These are phyloP conservation scores for Epiblema foenella DNA, from an alignment of 2,888 invertebrate genomes.

Conservation along the genomic window DNA sequence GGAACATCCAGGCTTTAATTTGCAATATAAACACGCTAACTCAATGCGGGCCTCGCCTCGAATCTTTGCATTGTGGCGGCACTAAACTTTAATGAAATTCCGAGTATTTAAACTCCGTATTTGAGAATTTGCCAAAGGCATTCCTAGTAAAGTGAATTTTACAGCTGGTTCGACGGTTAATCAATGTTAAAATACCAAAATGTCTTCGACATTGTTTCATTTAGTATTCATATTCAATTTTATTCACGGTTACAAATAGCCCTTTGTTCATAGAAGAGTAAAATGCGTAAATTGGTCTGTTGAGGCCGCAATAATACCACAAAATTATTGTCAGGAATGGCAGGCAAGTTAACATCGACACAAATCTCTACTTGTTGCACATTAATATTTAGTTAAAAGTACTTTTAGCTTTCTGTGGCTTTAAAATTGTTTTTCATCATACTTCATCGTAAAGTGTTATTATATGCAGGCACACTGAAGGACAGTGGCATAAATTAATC, in stretches of 20 bases:
- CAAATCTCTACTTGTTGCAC: not conserved
- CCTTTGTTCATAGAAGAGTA: constrained; percentile 23
- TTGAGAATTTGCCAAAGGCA: constrained; percentile 51
- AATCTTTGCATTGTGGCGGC: constrained; percentile 56
- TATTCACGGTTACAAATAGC: constrained; percentile 8
- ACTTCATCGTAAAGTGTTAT: too few relatives aligned
- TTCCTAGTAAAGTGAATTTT: constrained; percentile 47
- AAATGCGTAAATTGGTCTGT: not conserved
- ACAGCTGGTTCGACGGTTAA: constrained; percentile 35
- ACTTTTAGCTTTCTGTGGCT: not conserved
- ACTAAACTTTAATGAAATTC: constrained; percentile 61
- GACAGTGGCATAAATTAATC: too few relatives aligned
- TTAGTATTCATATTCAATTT: constrained; percentile 18
- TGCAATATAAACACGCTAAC: constrained; percentile 52
- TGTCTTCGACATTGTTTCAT: constrained; percentile 27
- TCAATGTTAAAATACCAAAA: constrained; percentile 37
- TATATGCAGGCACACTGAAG: too few relatives aligned
- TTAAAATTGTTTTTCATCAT: not conserved
- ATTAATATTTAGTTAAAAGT: not conserved
- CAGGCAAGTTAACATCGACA: not conserved
- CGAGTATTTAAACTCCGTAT: constrained; percentile 53
- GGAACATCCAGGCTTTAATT: constrained; percentile 40
- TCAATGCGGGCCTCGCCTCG: constrained; percentile 52
- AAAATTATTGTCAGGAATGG: constrained; percentile 3
- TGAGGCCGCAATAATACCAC: not conserved